These are phyloP conservation scores for Luffia ferchaultella DNA, from an alignment of 2,888 invertebrate species.

Conservation along the genomic window DNA sequence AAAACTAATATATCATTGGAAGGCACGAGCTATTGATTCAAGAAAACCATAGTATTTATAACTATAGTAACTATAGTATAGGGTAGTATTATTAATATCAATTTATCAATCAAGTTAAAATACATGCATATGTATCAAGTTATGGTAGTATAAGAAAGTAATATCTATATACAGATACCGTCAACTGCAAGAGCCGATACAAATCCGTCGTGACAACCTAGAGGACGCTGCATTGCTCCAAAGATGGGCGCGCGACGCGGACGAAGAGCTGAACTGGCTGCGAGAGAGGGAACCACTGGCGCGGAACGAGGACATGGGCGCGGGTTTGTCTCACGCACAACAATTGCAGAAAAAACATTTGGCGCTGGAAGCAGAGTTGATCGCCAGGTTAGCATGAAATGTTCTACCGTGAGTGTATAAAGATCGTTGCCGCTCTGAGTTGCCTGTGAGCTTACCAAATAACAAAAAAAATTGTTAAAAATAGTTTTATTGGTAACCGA, in stretches of 20 bases:
- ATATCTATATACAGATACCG: conserved; percentile 64
- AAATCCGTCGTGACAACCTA: conserved; percentile 89
- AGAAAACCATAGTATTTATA: no score
- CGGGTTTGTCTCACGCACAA: conserved; percentile 73
- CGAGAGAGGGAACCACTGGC: conserved; percentile 34
- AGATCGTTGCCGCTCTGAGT: no score
- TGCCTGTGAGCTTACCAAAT: background rate
- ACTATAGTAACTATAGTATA: no score
- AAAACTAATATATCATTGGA: no score
- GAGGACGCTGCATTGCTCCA: conserved; percentile 90
- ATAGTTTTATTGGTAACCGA: no score
- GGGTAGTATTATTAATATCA: no score
- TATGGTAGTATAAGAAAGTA: no score
- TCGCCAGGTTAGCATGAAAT: conserved; percentile 69
- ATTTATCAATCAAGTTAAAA: no score
- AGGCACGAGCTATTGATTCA: no score
- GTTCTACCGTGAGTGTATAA: no score
- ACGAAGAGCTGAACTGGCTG: conserved; percentile 90
- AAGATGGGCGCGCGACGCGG: conserved; percentile 90
- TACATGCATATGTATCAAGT: no score
- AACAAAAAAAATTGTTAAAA: no score
- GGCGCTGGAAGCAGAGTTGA: conserved; percentile 87
- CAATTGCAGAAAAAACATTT: conserved; percentile 94
- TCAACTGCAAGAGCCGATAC: conserved; percentile 87
- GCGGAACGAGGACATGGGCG: conserved; percentile 26